Base-by-base conservation (phyloP, 2,888 invertebrate genomes). In the Conus canariensis region DNA sequence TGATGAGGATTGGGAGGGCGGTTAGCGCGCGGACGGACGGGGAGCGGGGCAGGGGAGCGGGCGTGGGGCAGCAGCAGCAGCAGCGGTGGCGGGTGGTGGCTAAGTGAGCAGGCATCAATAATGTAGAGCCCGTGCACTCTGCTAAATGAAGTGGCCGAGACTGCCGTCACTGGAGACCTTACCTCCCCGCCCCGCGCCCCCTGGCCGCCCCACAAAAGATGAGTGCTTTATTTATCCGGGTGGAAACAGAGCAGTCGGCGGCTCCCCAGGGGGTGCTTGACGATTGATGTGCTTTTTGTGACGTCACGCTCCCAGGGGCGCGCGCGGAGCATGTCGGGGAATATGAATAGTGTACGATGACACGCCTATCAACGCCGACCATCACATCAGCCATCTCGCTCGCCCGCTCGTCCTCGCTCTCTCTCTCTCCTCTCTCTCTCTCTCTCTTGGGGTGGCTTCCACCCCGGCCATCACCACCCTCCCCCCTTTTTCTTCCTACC, bases 61-160 rank as follows among this genome's bases (percentile, higher is more conserved):
- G 74, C 25, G 10, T 0, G n/a, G n/a, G 74, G 25, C 74, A 70
- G 70, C 16, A 22, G 70, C 70, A 70, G 70, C 70, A 70, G 22
- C 22, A 16, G 60, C 9, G 12, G 30, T 30, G 6, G 12, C 5
- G 80, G 30, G 80, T 25, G 88, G 59, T 88, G 82, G 82, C 88
- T 67, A 88, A 88, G 88, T 88, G 88, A 88, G 83, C 88, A 88
- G 88, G 83, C 88, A 88, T 88, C 88, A 88, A 88, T 88, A 88
- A 88, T 88, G 88, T 67, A 88, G 67, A 83, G 60, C 45, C 19
- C 45, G n/a, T 88, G 80, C 88, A 88, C 88, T 88, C 88, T 83
- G 88, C 83, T 45, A 88, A 88, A 88, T 88, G 88, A 88, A 88
- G 80, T 88, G 88, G 88, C 83, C 59, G 45, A 88, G 64, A 83